Base-by-base conservation (phyloP, 2,113 vertebrate species). In the Pseudorectes ferrugineus region DNA sequence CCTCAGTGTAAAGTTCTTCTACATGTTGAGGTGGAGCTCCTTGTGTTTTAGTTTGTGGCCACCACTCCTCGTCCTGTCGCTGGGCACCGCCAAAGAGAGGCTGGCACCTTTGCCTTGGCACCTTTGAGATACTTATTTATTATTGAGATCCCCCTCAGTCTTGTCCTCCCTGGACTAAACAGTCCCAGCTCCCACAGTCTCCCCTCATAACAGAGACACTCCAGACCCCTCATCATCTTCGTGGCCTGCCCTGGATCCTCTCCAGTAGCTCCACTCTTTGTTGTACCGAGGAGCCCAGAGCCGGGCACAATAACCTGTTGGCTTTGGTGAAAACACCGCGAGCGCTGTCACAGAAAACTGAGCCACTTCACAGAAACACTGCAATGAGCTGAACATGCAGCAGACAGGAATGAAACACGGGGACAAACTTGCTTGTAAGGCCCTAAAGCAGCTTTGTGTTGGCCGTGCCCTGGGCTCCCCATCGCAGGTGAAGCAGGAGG, bases 351-450 rank as follows among this genome's bases (percentile, higher is more conserved):
- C 6, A 3, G 33, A 2, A 5, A 59, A 8, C 7, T 2, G 55
- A 40, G 68, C 5, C 14, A 0, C 14, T 42, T 4, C 24, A 11
- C 13, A 4, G 21, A 5, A 25, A 8, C 1, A 0, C 7, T 2
- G 5, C 19, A 0, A 2, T 0, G 14, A 6, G 17, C 1, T 6
- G 5, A 14, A 9, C 7, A 18, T 3, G 6, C 7, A 4, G 33
- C 15, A 2, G 29, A 2, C 33, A 29, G 21, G 4, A 59, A 9
- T 2, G 12, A 16, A 42, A 26, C 4, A 0, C 4, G 2, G 17
- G 11, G 7, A 12, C 10, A 5, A 38, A 14, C 1, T 8, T 5
- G 11, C 24, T 14, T 8, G 2, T 5, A 24, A 33, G 28, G 40
- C 28, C 24, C 28, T 14, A 0, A 5, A 5, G 48, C 0, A 3